Base-by-base conservation (phyloP, 2,888 invertebrate genomes). In the Lasiommata megera region DNA sequence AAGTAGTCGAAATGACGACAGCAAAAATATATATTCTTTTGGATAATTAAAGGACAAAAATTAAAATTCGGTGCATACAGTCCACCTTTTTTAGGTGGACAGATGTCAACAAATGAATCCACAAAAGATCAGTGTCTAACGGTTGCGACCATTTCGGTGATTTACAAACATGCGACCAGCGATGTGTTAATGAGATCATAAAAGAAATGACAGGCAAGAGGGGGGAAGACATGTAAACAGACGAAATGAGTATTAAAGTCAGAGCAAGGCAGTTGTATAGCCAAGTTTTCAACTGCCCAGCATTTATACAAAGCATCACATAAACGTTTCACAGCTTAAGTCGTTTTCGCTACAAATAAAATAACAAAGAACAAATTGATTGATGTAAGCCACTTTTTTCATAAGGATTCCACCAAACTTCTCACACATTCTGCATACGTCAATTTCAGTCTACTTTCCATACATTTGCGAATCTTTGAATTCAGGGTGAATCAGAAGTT, bases 111-210 rank as follows among this genome's bases (percentile, higher is more conserved):
- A 9, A 31, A 31, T 9, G 11, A 31, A 7, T 7, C 31, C 7
- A 1, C 7, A 9, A 31, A 23, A 23, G 5, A 23, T 2, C 5
- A 23, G 23, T 5, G 3, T 18, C 6, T 5, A 5, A 3, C n/a
- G 8, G 23, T 31, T 11, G 9, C 6, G 6, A 3, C 14, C 1
- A 3, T 6, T 14, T 31, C 46, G 31, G 5, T 16, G 31, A 11
- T 16, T 17, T 0, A 14, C 46, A 46, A 46, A 31, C 31, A 9
- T 17, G 16, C 11, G 8, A 16, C 14, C 9, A 65, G 60, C 48
- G 62, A 58, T 61, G 36, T 65, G 65, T 70, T 67, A 72, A 65
- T 74, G 74, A 74, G 74, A 74, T 74, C 74, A 72, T 66, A 64
- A 68, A 67, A 61, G 67, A 66, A 65, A 63, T 62, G 62, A 68